These are phyloP conservation scores for Pseudococcus viburni DNA, from an alignment of 2,888 invertebrate species.

Conservation along the genomic window DNA sequence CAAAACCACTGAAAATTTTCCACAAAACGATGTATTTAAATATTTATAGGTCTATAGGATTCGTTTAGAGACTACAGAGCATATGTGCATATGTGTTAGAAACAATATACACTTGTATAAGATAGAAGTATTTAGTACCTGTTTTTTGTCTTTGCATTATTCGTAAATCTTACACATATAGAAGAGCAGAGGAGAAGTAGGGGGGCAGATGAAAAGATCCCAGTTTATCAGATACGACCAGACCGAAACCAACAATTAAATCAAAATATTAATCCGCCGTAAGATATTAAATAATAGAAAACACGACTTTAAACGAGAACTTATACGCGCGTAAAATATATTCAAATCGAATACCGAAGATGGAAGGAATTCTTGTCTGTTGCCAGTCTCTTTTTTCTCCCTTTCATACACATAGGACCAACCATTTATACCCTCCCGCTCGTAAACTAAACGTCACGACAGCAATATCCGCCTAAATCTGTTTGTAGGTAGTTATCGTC, in stretches of 20 bases:
- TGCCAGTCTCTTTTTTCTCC: background rate
- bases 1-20: background rate
- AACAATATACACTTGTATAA: too few species aligned
- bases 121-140: too few species aligned
- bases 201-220: too few species aligned
- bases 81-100: too few species aligned
- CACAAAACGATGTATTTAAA: background rate
- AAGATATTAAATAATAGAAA: constrained; percentile 35
- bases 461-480: background rate
- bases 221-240: background rate
- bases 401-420: background rate
- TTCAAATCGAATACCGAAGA: background rate
- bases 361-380: background rate
- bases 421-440: background rate
- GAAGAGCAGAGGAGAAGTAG: background rate
- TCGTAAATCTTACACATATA: too few species aligned
- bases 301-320: constrained; percentile 22
- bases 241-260: constrained; percentile 7
- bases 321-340: background rate
- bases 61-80: too few species aligned
- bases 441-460: background rate
- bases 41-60: background rate
- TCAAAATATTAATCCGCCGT: constrained; percentile 27
- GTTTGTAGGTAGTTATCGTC: too few species aligned
- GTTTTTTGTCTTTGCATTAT: background rate